Evolutionary conservation across 2,797 vertebrate species (phyloP).

Genomic region (Alosa sapidissima): DNA sequence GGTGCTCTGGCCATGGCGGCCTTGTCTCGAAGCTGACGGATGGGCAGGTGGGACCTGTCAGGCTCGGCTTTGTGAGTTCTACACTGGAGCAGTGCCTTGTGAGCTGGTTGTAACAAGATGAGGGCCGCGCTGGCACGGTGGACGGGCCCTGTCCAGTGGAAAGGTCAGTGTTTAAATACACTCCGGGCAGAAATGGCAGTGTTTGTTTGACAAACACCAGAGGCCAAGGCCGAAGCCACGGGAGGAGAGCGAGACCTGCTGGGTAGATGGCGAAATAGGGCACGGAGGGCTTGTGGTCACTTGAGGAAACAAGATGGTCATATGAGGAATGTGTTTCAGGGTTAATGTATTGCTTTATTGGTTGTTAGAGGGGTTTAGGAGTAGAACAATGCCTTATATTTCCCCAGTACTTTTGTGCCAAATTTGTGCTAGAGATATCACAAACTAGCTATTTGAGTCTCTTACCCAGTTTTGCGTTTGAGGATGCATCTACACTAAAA

Average conservation of each 20-base stretch:
- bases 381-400: not conserved
- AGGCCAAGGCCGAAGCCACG: not conserved
- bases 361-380: not conserved
- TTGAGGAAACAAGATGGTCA: not conserved
- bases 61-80: not conserved
- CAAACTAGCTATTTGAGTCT: not conserved
- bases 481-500: not conserved
- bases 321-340: too few species aligned
- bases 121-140: not conserved
- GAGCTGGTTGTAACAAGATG: not conserved
- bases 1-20: not conserved
- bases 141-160: not conserved
- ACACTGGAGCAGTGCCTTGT: too few species aligned
- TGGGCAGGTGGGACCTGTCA: not conserved
- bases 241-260: not conserved
- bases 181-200: not conserved
- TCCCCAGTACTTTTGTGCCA: not conserved
- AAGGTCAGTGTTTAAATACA: not conserved
- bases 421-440: not conserved
- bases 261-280: not conserved
- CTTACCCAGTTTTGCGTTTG: too few species aligned
- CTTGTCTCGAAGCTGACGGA: not conserved
- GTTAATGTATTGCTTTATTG: not conserved
- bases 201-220: not conserved
- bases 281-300: not conserved